phyloP scores from a whole-genome alignment of 2,113 vertebrate species.

The Psilopogon haemacephalus region DNA sequence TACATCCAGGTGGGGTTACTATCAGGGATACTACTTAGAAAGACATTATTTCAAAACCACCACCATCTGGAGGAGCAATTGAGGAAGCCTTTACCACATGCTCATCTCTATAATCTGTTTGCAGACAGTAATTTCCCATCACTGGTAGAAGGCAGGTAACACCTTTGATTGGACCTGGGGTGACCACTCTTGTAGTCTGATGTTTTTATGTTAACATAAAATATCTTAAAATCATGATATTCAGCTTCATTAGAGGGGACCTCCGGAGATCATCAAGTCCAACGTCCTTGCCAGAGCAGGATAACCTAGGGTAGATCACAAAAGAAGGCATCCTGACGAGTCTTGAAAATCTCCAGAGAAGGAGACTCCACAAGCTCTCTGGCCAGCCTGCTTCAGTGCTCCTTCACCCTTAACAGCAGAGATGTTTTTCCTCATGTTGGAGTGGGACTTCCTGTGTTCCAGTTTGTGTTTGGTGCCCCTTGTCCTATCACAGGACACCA shows the following conservation, averaged over 20 bases:
- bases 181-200: background rate
- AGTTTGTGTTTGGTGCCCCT: too few relatives aligned
- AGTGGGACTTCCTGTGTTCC: too few relatives aligned
- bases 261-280: too few relatives aligned
- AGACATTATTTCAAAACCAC: background rate
- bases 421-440: too few relatives aligned
- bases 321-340: too few relatives aligned
- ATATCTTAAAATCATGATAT: background rate
- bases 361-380: too few relatives aligned
- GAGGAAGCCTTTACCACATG: background rate
- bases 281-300: too few relatives aligned
- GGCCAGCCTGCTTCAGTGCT: too few relatives aligned
- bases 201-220: background rate
- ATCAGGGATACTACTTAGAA: rapidly evolving
- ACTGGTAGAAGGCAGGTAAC: background rate
- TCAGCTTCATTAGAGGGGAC: background rate
- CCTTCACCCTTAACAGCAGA: too few relatives aligned
- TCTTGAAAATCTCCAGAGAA: too few relatives aligned
- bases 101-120: background rate
- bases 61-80: background rate
- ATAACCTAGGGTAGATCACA: too few relatives aligned
- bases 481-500: too few relatives aligned
- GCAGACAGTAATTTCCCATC: background rate
- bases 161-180: background rate
- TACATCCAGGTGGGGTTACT: background rate